Percentiles rank a stretch among this genome's conserved stretches.
Evolutionary conservation across 2,797 vertebrate species (phyloP).

Genomic region (Ispidina lecontei): DNA sequence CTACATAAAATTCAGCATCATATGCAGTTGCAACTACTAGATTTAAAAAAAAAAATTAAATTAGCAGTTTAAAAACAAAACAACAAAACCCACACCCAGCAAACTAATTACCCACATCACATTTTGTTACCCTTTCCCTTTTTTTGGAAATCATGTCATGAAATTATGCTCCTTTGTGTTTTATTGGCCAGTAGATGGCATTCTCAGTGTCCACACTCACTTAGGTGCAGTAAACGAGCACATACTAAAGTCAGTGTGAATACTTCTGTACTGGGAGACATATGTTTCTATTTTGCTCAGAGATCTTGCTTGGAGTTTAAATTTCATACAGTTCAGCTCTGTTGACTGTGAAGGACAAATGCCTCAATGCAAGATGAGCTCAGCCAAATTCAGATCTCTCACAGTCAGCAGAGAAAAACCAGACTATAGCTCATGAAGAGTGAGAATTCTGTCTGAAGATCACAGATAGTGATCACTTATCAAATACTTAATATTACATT

Average conservation of each 20-base stretch:
- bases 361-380: background rate
- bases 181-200: conserved; percentile 66
- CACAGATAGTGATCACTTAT: background rate
- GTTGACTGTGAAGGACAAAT: background rate
- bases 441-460: background rate
- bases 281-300: background rate
- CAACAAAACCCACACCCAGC: background rate
- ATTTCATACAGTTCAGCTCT: background rate
- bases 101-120: background rate
- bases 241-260: background rate
- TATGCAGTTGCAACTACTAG: background rate
- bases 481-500: background rate
- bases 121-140: background rate
- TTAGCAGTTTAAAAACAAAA: background rate
- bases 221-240: background rate
- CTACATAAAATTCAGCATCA: background rate
- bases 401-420: background rate
- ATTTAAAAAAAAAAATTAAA: background rate
- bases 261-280: background rate
- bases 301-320: background rate
- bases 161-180: background rate
- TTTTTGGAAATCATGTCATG: background rate
- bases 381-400: background rate
- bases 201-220: background rate
- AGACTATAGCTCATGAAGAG: background rate